Conservation (phyloP, 1,140 invertebrate genomes). For the Armadillidium nasatum region DNA sequence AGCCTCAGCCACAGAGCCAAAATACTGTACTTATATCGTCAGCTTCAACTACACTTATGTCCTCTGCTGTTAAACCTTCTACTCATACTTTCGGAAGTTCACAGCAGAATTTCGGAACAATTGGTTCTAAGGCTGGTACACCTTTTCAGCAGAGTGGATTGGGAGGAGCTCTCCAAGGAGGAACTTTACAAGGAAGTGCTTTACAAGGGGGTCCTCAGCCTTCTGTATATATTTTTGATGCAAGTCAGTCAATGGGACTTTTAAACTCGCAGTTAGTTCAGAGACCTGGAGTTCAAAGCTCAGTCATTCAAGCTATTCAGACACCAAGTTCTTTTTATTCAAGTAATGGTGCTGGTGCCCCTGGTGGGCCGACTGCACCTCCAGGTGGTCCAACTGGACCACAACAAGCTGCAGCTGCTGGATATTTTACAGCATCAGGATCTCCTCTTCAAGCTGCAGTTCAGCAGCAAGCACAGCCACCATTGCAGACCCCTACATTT, state of each 20-base stretch:
- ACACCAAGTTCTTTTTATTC: slow-evolving; percentile 58
- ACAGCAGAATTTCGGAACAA: slow-evolving; percentile 71
- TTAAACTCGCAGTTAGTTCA: slow-evolving; percentile 60
- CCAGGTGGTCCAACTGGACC: slow-evolving; percentile 48
- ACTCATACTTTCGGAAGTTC: slow-evolving; percentile 49
- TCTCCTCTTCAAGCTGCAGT: slow-evolving; percentile 46
- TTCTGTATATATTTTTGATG: slow-evolving; percentile 54
- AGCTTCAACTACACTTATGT: slow-evolving; percentile 81
- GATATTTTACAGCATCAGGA: slow-evolving; percentile 53
- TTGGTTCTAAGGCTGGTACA: slow-evolving; percentile 60
- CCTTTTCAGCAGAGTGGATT: slow-evolving; percentile 48
- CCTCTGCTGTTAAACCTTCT: slow-evolving; percentile 77
- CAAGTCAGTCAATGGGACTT: slow-evolving; percentile 47
- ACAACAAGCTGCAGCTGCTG: slow-evolving; percentile 47
- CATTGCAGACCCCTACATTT: slow-evolving; percentile 48
- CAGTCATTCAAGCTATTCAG: slow-evolving; percentile 53
- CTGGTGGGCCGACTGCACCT: slow-evolving; percentile 39
- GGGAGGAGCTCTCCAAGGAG: slow-evolving; percentile 46
- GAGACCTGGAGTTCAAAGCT: slow-evolving; percentile 50
- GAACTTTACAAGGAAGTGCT: slow-evolving; percentile 44
- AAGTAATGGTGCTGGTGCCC: slow-evolving; percentile 43
- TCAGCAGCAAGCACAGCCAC: slow-evolving; percentile 54
- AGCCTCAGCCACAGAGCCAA: slow-evolving; percentile 75
- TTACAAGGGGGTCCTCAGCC: slow-evolving; percentile 52
- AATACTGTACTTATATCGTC: slow-evolving; percentile 84